Evolutionary conservation across 2,797 vertebrate species (phyloP), one percentile per base, ranked within the genome.

Genomic region (Iguana delicatissima): DNA sequence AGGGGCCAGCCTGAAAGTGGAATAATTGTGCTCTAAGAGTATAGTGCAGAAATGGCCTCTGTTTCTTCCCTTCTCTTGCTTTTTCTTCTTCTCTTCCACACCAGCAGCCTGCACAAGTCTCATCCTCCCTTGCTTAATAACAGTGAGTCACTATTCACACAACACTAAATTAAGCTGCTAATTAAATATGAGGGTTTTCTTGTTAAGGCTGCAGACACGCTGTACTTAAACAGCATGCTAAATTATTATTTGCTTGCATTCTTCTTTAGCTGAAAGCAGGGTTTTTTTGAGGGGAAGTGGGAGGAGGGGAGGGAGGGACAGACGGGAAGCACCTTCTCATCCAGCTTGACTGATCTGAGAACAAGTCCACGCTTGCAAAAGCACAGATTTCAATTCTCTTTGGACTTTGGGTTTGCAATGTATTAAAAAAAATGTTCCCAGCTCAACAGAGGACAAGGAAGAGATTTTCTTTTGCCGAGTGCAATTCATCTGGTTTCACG

Each of bases 101-200:
- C 64, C 5, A 35, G 50, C 69, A 14, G 10, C 16, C 89, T 6
- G 3, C n/a, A 26, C 29, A 79, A 91, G 2, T 57, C 93, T 85
- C 8, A 1, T 80, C 80, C 94, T 88, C 72, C 92, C 89, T 93
- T 76, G 24, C 91, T 93, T 91, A 92, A 91, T 76, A 87, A 57
- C 62, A 93, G 72, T 87, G 92, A 95, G 92, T 95, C 94, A 94
- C 85, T 89, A 80, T 92, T 95, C 93, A 93, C 93, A 92, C 88
- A 93, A 90, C 83, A 88, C 87, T 95, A 93, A 95, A 96, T 90
- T 91, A 96, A 95, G 85, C 92, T 64, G 64, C 89, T 96, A 96
- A 96, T 96, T 96, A 95, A 95, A 94, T 32, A 85, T 52, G 77
- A 91, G 87, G 84, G 89, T 93, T 94, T 93, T 92, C 92, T 94